A percentile compares a stretch with the other conserved stretches of the same genome.
Conservation (phyloP, 2,888 invertebrate genomes). For the Ornithoptera priamus region DNA sequence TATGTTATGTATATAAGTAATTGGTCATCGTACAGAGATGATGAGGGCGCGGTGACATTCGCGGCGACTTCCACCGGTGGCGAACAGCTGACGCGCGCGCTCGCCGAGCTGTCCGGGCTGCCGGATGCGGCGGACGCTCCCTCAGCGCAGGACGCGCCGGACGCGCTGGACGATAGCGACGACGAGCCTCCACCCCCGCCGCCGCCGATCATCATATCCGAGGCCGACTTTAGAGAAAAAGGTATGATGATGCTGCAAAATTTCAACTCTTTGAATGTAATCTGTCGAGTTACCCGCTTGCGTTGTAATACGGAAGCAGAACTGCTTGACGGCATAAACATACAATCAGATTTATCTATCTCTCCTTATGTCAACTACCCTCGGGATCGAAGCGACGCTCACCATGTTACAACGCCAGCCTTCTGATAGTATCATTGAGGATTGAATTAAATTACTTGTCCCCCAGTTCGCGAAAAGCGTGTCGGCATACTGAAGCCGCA, state of each 20-base stretch:
- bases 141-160: slow-evolving; percentile 17
- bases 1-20: too few species aligned
- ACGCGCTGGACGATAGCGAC: slow-evolving; percentile 39
- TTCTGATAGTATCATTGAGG: too few species aligned
- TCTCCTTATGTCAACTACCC: too few species aligned
- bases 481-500: slow-evolving; percentile 86
- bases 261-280: too few species aligned
- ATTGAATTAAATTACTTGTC: background rate
- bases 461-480: slow-evolving; percentile 75
- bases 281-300: too few species aligned
- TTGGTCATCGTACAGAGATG: slow-evolving; percentile 40
- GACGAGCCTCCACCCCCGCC: slow-evolving; percentile 46
- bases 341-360: too few species aligned
- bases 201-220: slow-evolving; percentile 68
- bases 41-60: slow-evolving; percentile 47
- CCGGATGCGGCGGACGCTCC: slow-evolving; percentile 10
- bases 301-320: too few species aligned
- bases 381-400: too few species aligned
- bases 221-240: slow-evolving; percentile 73
- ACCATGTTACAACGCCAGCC: too few species aligned
- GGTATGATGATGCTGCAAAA: slow-evolving; percentile 42
- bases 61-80: slow-evolving; percentile 49
- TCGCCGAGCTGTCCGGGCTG: slow-evolving; percentile 39
- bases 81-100: slow-evolving; percentile 47
- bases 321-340: too few species aligned